These are phyloP conservation scores for Xylota sylvarum DNA, from an alignment of 2,888 invertebrate species.

Conservation along the genomic window DNA sequence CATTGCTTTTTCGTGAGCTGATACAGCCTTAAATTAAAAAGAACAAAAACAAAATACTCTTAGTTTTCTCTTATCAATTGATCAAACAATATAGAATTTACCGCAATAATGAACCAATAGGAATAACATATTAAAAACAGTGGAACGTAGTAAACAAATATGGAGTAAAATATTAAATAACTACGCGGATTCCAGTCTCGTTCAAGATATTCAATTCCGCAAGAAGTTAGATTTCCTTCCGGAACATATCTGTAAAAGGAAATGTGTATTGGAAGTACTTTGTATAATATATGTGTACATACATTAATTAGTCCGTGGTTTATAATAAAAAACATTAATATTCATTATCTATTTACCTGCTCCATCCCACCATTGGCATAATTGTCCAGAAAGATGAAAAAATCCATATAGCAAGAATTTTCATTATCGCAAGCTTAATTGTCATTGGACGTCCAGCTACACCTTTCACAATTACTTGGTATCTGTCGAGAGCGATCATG, in stretches of 20 bases:
- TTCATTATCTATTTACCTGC: conserved; percentile 80
- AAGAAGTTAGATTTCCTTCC: conserved; percentile 97
- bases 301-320: no score
- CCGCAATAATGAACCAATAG: conserved; percentile 94
- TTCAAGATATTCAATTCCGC: conserved; percentile 94
- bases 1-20: conserved; percentile 94
- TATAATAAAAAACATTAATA: no score
- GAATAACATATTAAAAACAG: conserved; percentile 93
- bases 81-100: conserved; percentile 81
- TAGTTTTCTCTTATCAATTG: background rate
- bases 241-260: conserved; percentile 91
- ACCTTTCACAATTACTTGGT: conserved; percentile 97
- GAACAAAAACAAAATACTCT: background rate
- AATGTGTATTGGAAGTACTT: background rate
- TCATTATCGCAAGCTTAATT: conserved; percentile 85
- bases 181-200: conserved; percentile 91
- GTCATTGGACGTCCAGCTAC: conserved; percentile 85
- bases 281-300: no score
- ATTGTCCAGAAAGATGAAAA: conserved; percentile 86
- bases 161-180: conserved; percentile 92
- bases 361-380: conserved; percentile 87
- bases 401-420: conserved; percentile 86
- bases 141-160: conserved; percentile 92
- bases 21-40: conserved; percentile 87
- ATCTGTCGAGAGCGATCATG: conserved; percentile 95